These are phyloP conservation scores for Malurus alboscapulatus DNA, from an alignment of 2,113 vertebrate genomes.

Conservation along the genomic window DNA sequence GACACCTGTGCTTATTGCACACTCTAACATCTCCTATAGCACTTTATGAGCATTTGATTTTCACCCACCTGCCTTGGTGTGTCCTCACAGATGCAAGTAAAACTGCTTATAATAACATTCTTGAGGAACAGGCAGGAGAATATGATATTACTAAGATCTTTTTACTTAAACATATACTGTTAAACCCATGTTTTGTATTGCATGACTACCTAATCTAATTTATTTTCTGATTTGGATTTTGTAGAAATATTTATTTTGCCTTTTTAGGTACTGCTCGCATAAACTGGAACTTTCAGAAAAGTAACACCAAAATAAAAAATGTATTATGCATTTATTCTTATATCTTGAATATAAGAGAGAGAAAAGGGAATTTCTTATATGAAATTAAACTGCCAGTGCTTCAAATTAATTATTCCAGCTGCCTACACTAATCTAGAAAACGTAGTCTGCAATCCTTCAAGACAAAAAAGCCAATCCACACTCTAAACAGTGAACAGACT, in stretches of 20 bases:
- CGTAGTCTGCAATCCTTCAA: not conserved
- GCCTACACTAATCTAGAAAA: not conserved
- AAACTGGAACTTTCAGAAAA: not conserved
- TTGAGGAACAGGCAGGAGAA: not conserved
- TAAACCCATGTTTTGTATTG: not conserved
- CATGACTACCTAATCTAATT: not conserved
- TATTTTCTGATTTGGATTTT: not conserved
- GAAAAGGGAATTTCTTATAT: not conserved
- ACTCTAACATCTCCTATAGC: not conserved
- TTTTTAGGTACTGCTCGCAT: not conserved
- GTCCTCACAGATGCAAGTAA: not conserved
- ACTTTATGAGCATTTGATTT: not conserved
- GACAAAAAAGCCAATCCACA: not conserved
- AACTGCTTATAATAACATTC: not conserved
- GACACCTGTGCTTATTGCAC: not conserved
- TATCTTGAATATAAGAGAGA: not conserved
- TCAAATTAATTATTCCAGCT: not conserved
- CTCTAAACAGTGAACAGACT: not conserved
- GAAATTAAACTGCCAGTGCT: not conserved
- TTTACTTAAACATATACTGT: not conserved
- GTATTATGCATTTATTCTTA: not conserved
- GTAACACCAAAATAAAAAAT: not conserved
- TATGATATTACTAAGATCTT: not conserved
- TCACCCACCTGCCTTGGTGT: not conserved
- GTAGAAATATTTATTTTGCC: not conserved